Evolutionary conservation across 2,888 invertebrate species (phyloP).

Genomic region (Latheticus oryzae): DNA sequence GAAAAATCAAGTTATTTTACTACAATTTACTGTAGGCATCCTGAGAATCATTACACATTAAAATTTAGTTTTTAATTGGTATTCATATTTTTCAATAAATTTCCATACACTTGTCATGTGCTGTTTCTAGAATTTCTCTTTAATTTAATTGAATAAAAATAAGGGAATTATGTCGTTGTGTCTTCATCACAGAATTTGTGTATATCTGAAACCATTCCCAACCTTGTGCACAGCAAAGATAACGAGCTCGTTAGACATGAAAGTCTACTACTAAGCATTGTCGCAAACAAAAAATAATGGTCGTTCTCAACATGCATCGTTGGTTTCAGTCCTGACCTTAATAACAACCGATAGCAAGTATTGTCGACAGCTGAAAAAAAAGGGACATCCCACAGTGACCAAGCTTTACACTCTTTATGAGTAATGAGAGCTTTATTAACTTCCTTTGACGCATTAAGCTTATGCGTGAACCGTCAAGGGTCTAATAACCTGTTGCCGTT

Average conservation of each 20-base stretch:
- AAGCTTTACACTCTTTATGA: conserved; percentile 44
- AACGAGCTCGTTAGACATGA: conserved; percentile 37
- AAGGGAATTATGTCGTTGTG: too few relatives aligned
- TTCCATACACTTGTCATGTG: too few relatives aligned
- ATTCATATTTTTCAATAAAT: too few relatives aligned
- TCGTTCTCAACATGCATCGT: conserved; percentile 36
- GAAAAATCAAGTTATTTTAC: too few relatives aligned
- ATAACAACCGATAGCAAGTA: conserved; percentile 19
- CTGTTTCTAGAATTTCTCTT: too few relatives aligned
- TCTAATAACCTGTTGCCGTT: conserved; percentile 49
- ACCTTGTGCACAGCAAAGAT: conserved; percentile 18
- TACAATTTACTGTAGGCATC: too few relatives aligned
- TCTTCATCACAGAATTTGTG: too few relatives aligned
- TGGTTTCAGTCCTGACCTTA: conserved; percentile 27
- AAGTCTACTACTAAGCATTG: conserved; percentile 28
- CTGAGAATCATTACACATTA: too few relatives aligned
- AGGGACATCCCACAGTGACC: conserved; percentile 46
- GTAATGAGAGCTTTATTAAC: conserved; percentile 52
- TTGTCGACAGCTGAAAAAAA: conserved; percentile 35
- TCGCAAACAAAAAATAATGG: conserved; percentile 30
- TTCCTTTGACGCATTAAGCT: conserved; percentile 51
- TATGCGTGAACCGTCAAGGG: conserved; percentile 45
- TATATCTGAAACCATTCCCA: too few relatives aligned
- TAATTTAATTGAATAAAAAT: too few relatives aligned
- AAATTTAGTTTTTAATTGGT: too few relatives aligned